These are phyloP conservation scores for Ericerus pela DNA, from an alignment of 1,140 invertebrate species.

Conservation along the genomic window DNA sequence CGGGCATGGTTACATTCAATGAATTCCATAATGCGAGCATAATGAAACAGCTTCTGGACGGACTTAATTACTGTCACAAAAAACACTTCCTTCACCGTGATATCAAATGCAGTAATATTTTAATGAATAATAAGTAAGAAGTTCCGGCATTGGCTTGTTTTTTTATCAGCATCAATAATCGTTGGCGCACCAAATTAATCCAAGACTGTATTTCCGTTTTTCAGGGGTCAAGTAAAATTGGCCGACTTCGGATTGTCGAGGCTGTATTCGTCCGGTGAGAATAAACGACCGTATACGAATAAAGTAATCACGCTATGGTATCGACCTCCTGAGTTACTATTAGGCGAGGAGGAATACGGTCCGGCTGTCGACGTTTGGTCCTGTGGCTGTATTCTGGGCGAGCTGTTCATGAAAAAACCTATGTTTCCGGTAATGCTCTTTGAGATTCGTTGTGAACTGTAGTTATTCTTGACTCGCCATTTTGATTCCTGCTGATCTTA, in stretches of 20 bases:
- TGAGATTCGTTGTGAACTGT: too few species aligned
- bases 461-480: too few species aligned
- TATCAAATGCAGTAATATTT: slow-evolving; percentile 99
- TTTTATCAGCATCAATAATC: neutral
- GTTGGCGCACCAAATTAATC: neutral
- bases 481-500: too few species aligned
- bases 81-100: slow-evolving; percentile 98
- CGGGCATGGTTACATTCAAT: slow-evolving; percentile 89
- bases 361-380: slow-evolving; percentile 99
- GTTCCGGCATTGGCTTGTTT: slow-evolving; percentile 19
- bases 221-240: slow-evolving; percentile 92
- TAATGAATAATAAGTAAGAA: slow-evolving; percentile 93
- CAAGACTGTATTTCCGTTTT: slow-evolving; percentile 23
- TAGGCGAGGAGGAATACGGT: slow-evolving; percentile 96
- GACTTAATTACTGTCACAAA: slow-evolving; percentile 92
- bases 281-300: slow-evolving; percentile 89
- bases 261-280: slow-evolving; percentile 88
- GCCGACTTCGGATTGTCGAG: slow-evolving; percentile 97
- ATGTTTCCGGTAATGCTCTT: slow-evolving; percentile 89
- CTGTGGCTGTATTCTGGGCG: slow-evolving; percentile 85
- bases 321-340: slow-evolving; percentile 85
- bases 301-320: slow-evolving; percentile 99
- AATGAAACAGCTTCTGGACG: slow-evolving; percentile 96
- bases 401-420: slow-evolving; percentile 90
- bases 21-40: slow-evolving; percentile 93